Percentiles rank a stretch among this genome's conserved stretches.
phyloP scores from a whole-genome alignment of 1,140 invertebrate species.

The Drosophila auraria region DNA sequence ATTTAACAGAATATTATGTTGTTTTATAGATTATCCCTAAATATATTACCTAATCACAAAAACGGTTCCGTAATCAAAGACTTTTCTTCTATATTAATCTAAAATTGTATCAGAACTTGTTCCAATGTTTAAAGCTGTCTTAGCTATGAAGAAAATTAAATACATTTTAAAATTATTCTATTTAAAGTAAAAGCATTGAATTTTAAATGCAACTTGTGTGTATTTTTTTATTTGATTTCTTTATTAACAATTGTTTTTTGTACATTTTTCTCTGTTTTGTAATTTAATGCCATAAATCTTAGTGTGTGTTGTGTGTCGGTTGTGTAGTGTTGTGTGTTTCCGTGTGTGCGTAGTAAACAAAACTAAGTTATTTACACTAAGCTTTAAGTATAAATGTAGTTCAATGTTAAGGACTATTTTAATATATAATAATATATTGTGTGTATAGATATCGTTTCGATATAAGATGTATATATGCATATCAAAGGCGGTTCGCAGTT shows the following conservation, averaged over 20 bases:
- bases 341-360: constrained; percentile 74
- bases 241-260: constrained; percentile 80
- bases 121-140: neutral
- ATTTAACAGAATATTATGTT: too few relatives aligned
- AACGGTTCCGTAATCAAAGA: too few relatives aligned
- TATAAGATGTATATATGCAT: constrained; percentile 67
- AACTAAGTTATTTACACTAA: constrained; percentile 80
- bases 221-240: constrained; percentile 64
- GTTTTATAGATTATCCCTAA: too few relatives aligned
- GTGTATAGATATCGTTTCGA: constrained; percentile 50
- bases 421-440: constrained; percentile 53
- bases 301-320: constrained; percentile 38
- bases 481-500: constrained; percentile 78
- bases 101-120: neutral
- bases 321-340: constrained; percentile 40
- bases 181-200: constrained; percentile 1
- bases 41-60: too few relatives aligned
- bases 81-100: too few relatives aligned
- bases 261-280: constrained; percentile 72
- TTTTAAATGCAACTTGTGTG: constrained; percentile 64
- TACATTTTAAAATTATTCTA: too few relatives aligned
- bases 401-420: constrained; percentile 72
- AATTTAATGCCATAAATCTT: constrained; percentile 73
- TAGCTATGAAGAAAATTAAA: neutral
- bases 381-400: constrained; percentile 52